A percentile compares a stretch with the other conserved stretches of the same genome.
These are phyloP conservation scores for Pholis gunnellus DNA, from an alignment of 2,113 vertebrate genomes.

Conservation along the genomic window DNA sequence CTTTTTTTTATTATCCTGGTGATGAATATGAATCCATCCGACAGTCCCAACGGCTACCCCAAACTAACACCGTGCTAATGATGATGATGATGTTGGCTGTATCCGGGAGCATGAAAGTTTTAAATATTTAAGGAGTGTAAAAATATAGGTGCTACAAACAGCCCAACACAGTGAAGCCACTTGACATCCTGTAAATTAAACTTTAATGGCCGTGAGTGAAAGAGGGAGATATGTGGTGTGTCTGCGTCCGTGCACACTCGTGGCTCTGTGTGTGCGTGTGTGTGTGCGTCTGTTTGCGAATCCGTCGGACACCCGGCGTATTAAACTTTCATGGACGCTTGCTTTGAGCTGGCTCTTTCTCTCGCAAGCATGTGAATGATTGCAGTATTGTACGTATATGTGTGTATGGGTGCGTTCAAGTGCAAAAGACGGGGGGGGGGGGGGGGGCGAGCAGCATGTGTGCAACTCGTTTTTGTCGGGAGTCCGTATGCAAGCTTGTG, in stretches of 20 bases:
- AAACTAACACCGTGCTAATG: conserved; percentile 4
- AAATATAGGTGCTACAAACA: conserved; percentile 66
- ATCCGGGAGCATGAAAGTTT: conserved; percentile 32
- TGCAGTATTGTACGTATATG: conserved; percentile 12
- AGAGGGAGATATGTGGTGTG: conserved; percentile 29
- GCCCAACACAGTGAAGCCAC: conserved; percentile 59
- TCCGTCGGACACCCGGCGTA: conserved; percentile 51
- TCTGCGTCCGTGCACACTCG: not conserved
- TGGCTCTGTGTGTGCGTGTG: conserved; percentile 19
- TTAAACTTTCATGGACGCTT: conserved; percentile 75
- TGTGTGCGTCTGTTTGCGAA: conserved; percentile 45
- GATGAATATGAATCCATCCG: conserved; percentile 11
- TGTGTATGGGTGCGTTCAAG: conserved; percentile 45
- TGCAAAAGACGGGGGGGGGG: conserved; percentile 37
- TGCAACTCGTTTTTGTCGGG: conserved; percentile 37
- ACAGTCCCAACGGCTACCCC: not conserved
- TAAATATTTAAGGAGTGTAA: conserved; percentile 66
- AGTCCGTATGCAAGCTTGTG: conserved; percentile 5
- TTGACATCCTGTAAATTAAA: conserved; percentile 71
- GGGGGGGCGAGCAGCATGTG: not conserved
- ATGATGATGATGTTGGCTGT: conserved; percentile 24
- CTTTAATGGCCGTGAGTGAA: conserved; percentile 63
- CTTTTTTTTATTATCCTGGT: not conserved
- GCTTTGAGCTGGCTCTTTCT: conserved; percentile 60
- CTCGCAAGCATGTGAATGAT: conserved; percentile 55